These are phyloP conservation scores for Pogonus chalceus DNA, from an alignment of 1,140 invertebrate genomes.

Conservation along the genomic window DNA sequence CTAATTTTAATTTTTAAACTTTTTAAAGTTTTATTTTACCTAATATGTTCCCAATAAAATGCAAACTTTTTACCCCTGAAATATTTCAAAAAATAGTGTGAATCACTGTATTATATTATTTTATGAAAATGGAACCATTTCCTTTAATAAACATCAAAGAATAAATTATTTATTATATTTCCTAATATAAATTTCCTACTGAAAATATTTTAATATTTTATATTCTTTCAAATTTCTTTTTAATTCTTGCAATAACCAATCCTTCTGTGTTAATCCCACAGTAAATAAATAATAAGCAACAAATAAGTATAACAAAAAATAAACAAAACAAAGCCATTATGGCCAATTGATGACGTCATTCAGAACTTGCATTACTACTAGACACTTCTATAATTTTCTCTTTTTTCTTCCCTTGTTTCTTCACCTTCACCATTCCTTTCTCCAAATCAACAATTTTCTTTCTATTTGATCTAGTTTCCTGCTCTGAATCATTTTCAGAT, in stretches of 20 bases:
- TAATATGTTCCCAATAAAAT: too few relatives aligned
- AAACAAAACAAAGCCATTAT: slow-evolving; percentile 45
- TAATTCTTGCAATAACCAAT: slow-evolving; percentile 33
- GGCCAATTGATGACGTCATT: slow-evolving; percentile 48
- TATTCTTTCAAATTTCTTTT: slow-evolving; percentile 18
- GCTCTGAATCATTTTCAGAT: background rate
- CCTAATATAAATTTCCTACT: slow-evolving; percentile 2
- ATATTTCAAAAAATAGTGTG: too few relatives aligned
- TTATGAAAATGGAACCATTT: too few relatives aligned
- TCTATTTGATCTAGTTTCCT: slow-evolving; percentile 12
- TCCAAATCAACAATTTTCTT: slow-evolving; percentile 16
- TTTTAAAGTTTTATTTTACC: too few relatives aligned
- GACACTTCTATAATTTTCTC: slow-evolving; percentile 23
- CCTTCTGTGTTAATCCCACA: slow-evolving; percentile 42
- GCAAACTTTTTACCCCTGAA: too few relatives aligned
- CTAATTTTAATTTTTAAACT: too few relatives aligned
- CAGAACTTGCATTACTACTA: slow-evolving; percentile 30
- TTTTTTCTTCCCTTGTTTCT: slow-evolving; percentile 15
- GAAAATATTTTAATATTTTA: background rate
- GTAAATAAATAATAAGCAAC: slow-evolving; percentile 45
- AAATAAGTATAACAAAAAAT: slow-evolving; percentile 44
- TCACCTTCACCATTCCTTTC: slow-evolving; percentile 7
- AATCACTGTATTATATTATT: too few relatives aligned
- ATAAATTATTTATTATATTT: too few relatives aligned
- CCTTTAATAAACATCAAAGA: too few relatives aligned